Base-by-base conservation (phyloP, 1,140 invertebrate species). In the Listronotus bonariensis region DNA sequence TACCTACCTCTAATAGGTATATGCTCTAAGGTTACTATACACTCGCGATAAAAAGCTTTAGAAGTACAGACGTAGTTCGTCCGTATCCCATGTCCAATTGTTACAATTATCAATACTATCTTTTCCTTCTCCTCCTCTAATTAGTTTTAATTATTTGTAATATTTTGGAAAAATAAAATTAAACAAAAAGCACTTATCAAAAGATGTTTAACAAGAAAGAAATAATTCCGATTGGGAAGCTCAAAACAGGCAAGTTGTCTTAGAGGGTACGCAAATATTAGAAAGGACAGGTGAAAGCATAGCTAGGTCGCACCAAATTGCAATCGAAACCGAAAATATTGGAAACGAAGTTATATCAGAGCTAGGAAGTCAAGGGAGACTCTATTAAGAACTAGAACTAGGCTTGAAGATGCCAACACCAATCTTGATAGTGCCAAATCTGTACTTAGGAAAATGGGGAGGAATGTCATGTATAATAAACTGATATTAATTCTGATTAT, bases 241-340 rank as follows among this genome's bases (percentile, higher is more conserved):
- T 18, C 79, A 82, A 36, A 82, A 86, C 59, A 75, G 84, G 11
- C 78, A 78, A 63, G 80, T 81, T 10, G 79, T 88, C 17, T 61
- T 87, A 4, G 84, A 87, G 66, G 85, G 86, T 14, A 80, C 80
- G 64, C 80, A 80, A 60, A 77, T 82, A n/a, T 72, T 92, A 6
- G 83, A 87, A 65, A 77, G 88, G 59, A 84, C 89, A 5, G 82
- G 85, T 0, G 83, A 87, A 36, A 89, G 88, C 67, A 80, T 92
- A 11, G 81, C 82, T 1, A 80, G 90, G 63, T 89, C 90, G 2
- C 87, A 90, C 65, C 85, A 86, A 70, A 82, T 91, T 48, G 89
- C 92, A 11, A 82, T 86, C 8, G 90, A 93, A 76, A 92, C 89
- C 0, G 92, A 93, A 78, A 82, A 86, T 72, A 84, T 93, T 68